phyloP scores from a whole-genome alignment of 2,888 invertebrate species.

The Limnephilus lunatus region DNA sequence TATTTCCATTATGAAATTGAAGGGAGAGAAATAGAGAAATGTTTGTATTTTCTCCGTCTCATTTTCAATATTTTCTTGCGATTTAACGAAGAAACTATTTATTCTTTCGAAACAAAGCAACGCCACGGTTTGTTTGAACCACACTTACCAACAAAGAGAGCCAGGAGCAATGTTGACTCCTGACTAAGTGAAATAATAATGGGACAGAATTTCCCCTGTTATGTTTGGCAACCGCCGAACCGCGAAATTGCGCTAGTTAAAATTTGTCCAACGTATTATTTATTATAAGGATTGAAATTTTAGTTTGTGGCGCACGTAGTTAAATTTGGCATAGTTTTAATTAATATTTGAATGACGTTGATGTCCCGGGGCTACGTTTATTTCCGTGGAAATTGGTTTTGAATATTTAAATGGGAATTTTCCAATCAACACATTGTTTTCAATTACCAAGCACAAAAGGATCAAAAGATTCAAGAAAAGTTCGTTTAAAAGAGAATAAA shows the following conservation, averaged over 20 bases:
- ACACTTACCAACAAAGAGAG: neutral
- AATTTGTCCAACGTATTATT: neutral
- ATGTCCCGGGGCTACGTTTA: neutral
- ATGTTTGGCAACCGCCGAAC: neutral
- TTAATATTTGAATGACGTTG: neutral
- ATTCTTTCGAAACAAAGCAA: neutral
- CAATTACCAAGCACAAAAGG: neutral
- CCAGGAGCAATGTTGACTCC: no score
- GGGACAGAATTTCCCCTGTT: neutral
- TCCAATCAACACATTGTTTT: neutral
- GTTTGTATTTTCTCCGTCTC: neutral
- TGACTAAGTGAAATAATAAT: neutral
- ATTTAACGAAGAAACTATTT: neutral
- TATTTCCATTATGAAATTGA: neutral
- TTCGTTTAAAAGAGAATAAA: no score
- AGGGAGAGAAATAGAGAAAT: neutral
- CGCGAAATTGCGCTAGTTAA: neutral
- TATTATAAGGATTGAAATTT: neutral
- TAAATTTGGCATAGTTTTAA: neutral
- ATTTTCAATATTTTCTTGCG: neutral
- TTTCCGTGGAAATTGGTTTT: neutral
- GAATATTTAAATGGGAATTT: neutral
- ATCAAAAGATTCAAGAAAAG: neutral
- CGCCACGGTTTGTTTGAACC: neutral
- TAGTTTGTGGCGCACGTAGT: neutral